A percentile compares a stretch with the other conserved stretches of the same genome.
phyloP scores from a whole-genome alignment of 2,888 invertebrate species.

The Athetis lepigone region DNA sequence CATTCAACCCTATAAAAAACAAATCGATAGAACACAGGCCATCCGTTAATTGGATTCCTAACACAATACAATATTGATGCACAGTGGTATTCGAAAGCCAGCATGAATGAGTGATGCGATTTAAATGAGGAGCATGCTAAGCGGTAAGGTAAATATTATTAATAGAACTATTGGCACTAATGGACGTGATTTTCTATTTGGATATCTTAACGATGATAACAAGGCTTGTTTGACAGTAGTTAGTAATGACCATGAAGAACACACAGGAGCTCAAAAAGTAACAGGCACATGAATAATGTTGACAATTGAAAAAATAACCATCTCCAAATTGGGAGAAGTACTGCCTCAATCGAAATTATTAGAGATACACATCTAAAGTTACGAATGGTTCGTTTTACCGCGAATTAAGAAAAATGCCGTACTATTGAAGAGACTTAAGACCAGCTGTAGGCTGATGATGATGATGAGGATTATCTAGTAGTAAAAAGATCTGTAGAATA shows the following conservation, averaged over 20 bases:
- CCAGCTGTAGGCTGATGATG: too few species aligned
- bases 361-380: too few species aligned
- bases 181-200: neutral
- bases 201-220: neutral
- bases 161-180: neutral
- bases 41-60: slow-evolving; percentile 46
- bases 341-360: neutral
- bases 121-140: slow-evolving; percentile 26
- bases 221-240: neutral
- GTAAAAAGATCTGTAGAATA: neutral
- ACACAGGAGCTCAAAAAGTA: neutral
- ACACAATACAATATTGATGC: slow-evolving; percentile 40
- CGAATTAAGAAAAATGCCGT: too few species aligned
- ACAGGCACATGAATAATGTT: neutral
- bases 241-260: neutral
- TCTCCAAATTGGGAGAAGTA: neutral
- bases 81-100: slow-evolving; percentile 30
- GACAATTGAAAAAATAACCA: neutral
- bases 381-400: too few species aligned
- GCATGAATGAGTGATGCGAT: slow-evolving; percentile 37
- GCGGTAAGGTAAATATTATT: slow-evolving; percentile 1
- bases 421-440: too few species aligned
- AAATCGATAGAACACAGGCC: slow-evolving; percentile 16
- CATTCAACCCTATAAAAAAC: slow-evolving; percentile 4
- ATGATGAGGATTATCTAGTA: too few species aligned